Percentiles rank a stretch among this genome's conserved stretches.
These are phyloP conservation scores for Anguilla japonica DNA, from an alignment of 2,113 vertebrate species.

Conservation along the genomic window DNA sequence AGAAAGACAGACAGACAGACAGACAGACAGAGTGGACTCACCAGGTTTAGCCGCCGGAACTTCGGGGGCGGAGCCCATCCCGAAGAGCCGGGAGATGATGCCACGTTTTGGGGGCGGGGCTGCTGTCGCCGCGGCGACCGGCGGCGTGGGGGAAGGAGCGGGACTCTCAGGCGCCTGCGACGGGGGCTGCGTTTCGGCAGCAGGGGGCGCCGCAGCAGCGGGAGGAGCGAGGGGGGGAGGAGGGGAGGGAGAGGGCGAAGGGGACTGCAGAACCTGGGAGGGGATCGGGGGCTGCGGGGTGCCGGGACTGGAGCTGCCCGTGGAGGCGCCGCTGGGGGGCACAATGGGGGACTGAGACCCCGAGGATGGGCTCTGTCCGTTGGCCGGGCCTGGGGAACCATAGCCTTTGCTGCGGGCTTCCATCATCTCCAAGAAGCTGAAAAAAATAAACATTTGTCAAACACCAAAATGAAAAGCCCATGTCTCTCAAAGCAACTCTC, in stretches of 20 bases:
- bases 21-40: conserved; percentile 49
- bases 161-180: background rate
- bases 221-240: conserved; percentile 37
- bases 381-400: conserved; percentile 70
- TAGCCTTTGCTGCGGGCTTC: conserved; percentile 82
- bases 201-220: background rate
- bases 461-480: background rate
- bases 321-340: conserved; percentile 76
- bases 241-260: conserved; percentile 49
- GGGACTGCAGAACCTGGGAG: conserved; percentile 46
- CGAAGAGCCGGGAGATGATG: conserved; percentile 89
- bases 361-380: conserved; percentile 88
- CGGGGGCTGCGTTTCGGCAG: background rate
- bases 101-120: conserved; percentile 71
- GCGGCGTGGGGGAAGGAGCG: background rate
- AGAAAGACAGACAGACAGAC: background rate
- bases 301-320: conserved; percentile 86
- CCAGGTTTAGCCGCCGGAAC: conserved; percentile 65
- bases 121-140: background rate
- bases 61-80: conserved; percentile 64
- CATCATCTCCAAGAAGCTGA: conserved; percentile 91
- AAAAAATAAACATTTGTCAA: background rate
- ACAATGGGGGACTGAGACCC: conserved; percentile 90
- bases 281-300: conserved; percentile 75
- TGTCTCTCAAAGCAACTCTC: background rate